These are phyloP conservation scores for Acrobasis repandana DNA, from an alignment of 2,888 invertebrate species.

Conservation along the genomic window DNA sequence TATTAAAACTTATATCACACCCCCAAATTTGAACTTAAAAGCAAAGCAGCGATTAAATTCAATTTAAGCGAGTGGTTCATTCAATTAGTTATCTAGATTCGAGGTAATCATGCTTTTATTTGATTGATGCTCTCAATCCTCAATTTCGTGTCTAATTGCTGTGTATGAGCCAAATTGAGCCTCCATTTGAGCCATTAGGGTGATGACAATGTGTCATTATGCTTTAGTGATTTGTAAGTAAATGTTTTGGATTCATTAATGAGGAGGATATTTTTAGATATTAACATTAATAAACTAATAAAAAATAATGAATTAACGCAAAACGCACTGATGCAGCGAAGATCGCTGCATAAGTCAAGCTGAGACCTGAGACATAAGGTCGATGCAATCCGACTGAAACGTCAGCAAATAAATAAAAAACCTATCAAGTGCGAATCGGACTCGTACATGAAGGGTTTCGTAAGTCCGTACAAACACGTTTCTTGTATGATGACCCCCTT, in stretches of 20 bases:
- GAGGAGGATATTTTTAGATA: background rate
- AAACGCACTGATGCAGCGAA: too few relatives aligned
- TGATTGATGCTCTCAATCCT: slow-evolving; percentile 73
- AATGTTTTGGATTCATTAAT: slow-evolving; percentile 3
- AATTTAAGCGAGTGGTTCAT: slow-evolving; percentile 73
- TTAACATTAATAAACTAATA: too few relatives aligned
- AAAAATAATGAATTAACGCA: too few relatives aligned
- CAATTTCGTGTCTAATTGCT: slow-evolving; percentile 67
- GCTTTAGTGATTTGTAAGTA: slow-evolving; percentile 26
- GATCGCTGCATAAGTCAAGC: too few relatives aligned
- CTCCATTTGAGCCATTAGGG: slow-evolving; percentile 53
- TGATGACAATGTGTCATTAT: slow-evolving; percentile 47
- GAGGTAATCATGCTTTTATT: slow-evolving; percentile 73
- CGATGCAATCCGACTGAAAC: too few relatives aligned
- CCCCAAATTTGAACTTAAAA: slow-evolving; percentile 37
- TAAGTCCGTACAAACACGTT: too few relatives aligned
- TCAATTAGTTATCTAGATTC: slow-evolving; percentile 79
- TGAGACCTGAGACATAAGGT: too few relatives aligned
- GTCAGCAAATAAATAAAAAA: too few relatives aligned
- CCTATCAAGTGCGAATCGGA: too few relatives aligned
- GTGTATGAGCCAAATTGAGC: slow-evolving; percentile 49
- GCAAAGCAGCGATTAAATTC: slow-evolving; percentile 66
- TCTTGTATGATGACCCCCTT: too few relatives aligned
- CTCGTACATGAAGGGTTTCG: too few relatives aligned
- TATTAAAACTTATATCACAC: slow-evolving; percentile 17